Base-by-base conservation (phyloP, 2,888 invertebrate species). In the Dasypolia templi region DNA sequence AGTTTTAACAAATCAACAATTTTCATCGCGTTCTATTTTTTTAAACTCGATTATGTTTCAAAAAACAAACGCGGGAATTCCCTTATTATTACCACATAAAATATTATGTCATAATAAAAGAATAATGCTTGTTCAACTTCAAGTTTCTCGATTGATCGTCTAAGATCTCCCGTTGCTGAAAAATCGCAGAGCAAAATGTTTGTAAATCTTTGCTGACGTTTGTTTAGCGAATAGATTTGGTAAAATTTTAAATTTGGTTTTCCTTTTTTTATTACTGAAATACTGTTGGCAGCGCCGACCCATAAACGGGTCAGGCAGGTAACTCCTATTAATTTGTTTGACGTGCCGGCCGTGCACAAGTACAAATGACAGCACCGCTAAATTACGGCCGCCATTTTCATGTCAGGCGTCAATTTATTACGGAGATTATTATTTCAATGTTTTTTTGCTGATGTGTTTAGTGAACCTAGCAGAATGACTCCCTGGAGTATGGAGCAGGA, bases 351-450 rank as follows among this genome's bases (percentile, higher is more conserved):
- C 32, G 64, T 62, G 19, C 19, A n/a, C 12, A 26, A 12, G 9
- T 14, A 14, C 42, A 62, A 46, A 55, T 64, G 64, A 35, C 64
- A 64, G 64, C 55, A 64, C 64, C 64, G 64, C 55, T 64, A 35
- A 35, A 64, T 7, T 32, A 64, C 64, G 64, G 64, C 55, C 64
- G 55, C 55, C 64, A 64, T 64, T 64, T 64, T 35, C 32, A n/a
- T 35, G 55, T 55, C 32, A 64, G 53, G n/a, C 32, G 32, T 55
- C 55, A n/a, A 46, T n/a, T 19, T 55, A 55, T 55, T 51, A 22
- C 14, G n/a, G 19, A 35, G 12, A 12, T 35, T 19, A 12, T 35
- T 19, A n/a, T 55, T 64, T 51, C 32, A 3, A 32, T 32, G 11
- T 32, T 32, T 51, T 9, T 32, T 64, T 64, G 32, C 46, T 22